Conservation (phyloP, 2,113 vertebrate genomes). For the Chaetura pelagica region DNA sequence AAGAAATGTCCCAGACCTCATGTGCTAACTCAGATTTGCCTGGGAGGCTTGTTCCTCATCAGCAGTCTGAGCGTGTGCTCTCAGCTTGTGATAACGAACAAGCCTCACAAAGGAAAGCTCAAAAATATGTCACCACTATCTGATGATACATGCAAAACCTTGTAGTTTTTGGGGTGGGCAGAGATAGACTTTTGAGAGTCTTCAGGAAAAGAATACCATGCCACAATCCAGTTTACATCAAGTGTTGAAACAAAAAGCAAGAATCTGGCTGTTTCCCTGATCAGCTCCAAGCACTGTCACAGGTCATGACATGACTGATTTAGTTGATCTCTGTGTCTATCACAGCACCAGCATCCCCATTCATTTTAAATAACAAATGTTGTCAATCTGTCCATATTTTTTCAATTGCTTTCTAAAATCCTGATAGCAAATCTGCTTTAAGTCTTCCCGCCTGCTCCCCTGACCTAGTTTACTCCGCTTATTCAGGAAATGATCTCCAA, state of each 20-base stretch:
- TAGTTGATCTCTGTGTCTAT: neutral
- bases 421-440: neutral
- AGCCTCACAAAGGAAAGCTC: neutral
- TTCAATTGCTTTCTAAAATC: neutral
- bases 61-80: neutral
- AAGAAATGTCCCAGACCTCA: neutral
- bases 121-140: neutral
- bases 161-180: neutral
- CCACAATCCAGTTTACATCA: neutral
- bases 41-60: neutral
- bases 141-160: neutral
- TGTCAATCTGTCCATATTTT: neutral
- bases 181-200: neutral
- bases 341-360: neutral
- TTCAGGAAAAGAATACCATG: neutral
- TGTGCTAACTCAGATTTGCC: neutral
- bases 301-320: neutral
- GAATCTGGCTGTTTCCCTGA: neutral
- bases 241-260: neutral
- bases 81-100: neutral
- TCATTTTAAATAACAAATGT: neutral
- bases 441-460: neutral
- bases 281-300: neutral
- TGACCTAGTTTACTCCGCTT: neutral
- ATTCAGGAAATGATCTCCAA: conserved; percentile 52